Evolutionary conservation across 2,113 vertebrate species (phyloP), one percentile per base, ranked within the genome.

Genomic region (Etia nguti): DNA sequence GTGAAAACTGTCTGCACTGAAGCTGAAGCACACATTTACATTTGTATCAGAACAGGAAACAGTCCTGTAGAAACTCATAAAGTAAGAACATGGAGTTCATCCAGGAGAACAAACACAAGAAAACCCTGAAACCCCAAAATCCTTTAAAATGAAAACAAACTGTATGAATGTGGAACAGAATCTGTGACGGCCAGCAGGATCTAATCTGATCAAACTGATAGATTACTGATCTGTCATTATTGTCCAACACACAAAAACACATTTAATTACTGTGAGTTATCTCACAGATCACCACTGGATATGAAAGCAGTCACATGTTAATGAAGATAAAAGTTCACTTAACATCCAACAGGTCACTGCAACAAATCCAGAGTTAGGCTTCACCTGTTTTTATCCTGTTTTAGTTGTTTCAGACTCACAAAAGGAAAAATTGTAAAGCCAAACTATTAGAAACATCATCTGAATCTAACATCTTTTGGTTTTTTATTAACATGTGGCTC

Each of bases 351-450:
- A 24, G 62, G 62, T 41, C 11, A 41, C 11, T 68, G 62, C 31
- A 36, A 20, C 60, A 36, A 6, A 38, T 65, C 60, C 34, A 38
- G 6, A 41, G 62, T 22, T 15, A 5, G 65, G 31, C 20, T 68
- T 41, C 36, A 24, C n/a, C 62, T 41, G 11, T 4, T 70, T 43
- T 16, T 15, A 43, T 22, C 12, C 36, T 13, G 12, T 38, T 68
- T 38, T 4, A 68, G 10, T 18, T n/a, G 5, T 34, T 62, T 36
- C 8, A 34, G 8, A 16, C 13, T 18, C 26, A 29, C 22, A 60
- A 31, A 36, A 20, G 57, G 29, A 60, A 60, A 31, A 0, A 60
- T 1, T 0, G 26, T 8, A 10, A 62, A 16, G 8, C 56, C 24
- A 29, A 59, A 59, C 16, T 59, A 29, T 59, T 15, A 59, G 26